These are phyloP conservation scores for Ischnura elegans DNA, from an alignment of 2,888 invertebrate genomes.

Conservation along the genomic window DNA sequence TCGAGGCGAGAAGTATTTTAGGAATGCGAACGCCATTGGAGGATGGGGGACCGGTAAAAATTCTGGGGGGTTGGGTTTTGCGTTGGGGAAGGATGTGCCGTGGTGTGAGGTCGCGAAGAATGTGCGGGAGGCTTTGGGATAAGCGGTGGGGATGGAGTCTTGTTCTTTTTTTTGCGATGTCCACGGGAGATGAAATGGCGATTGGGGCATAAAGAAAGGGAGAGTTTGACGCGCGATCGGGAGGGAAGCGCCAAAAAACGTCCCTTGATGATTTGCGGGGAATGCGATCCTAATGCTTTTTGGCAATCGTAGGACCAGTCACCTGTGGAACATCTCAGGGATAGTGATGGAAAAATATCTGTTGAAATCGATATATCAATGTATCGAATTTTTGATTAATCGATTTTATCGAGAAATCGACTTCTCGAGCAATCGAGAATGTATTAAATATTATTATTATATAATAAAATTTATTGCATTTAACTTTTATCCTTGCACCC, in stretches of 20 bases:
- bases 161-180: neutral
- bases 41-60: neutral
- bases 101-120: neutral
- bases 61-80: neutral
- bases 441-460: no score
- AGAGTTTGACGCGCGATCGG: neutral
- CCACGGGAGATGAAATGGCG: neutral
- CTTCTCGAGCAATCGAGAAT: no score
- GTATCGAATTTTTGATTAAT: no score
- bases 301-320: neutral
- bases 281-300: neutral
- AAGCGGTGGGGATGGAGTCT: neutral
- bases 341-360: neutral
- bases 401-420: no score
- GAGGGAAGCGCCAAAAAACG: neutral
- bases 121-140: neutral
- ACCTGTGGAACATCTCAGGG: neutral
- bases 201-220: neutral
- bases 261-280: neutral
- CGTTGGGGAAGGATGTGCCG: neutral
- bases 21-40: conserved; percentile 43
- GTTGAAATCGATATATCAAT: neutral
- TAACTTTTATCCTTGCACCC: no score
- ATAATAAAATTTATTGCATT: no score
- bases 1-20: conserved; percentile 44